Percentiles rank a stretch among this genome's conserved stretches.
phyloP scores from a whole-genome alignment of 64 coral and sea anemone species.

The Pocillopora damicornis region DNA sequence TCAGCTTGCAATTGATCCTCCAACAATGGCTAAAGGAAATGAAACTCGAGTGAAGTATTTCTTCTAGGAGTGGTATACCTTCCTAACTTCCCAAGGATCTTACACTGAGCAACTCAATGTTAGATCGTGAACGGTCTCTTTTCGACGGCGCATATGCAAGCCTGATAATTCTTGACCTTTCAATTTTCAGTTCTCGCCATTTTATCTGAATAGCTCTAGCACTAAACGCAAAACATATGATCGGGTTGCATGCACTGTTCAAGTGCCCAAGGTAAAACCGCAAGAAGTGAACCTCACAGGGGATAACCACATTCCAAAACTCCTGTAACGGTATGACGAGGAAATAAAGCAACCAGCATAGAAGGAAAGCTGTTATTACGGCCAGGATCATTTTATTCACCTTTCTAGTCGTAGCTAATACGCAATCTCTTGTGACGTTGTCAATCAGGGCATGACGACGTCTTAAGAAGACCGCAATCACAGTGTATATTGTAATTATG shows the following conservation, averaged over 20 bases:
- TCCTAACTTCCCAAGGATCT: neutral
- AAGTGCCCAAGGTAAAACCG: conserved; percentile 2
- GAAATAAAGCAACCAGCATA: conserved; percentile 26
- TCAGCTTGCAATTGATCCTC: no score
- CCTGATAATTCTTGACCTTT: neutral
- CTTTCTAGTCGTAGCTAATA: neutral
- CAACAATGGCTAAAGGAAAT: no score
- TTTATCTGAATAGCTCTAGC: neutral
- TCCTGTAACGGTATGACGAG: neutral
- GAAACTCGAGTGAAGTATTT: neutral
- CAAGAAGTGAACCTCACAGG: neutral
- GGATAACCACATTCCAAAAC: neutral
- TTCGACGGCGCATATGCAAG: neutral
- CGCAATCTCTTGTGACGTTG: neutral
- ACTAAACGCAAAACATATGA: neutral
- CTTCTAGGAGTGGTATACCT: neutral
- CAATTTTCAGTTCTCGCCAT: neutral
- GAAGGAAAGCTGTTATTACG: conserved; percentile 1
- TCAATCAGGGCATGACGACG: neutral
- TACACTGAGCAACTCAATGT: neutral
- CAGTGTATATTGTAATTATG: conserved; percentile 2
- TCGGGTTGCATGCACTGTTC: conserved; percentile 16
- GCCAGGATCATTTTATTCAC: conserved; percentile 1
- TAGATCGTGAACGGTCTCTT: neutral
- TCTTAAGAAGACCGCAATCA: neutral